Base-by-base conservation (phyloP, 1,140 invertebrate genomes). In the Caenorhabditis inopinata region DNA sequence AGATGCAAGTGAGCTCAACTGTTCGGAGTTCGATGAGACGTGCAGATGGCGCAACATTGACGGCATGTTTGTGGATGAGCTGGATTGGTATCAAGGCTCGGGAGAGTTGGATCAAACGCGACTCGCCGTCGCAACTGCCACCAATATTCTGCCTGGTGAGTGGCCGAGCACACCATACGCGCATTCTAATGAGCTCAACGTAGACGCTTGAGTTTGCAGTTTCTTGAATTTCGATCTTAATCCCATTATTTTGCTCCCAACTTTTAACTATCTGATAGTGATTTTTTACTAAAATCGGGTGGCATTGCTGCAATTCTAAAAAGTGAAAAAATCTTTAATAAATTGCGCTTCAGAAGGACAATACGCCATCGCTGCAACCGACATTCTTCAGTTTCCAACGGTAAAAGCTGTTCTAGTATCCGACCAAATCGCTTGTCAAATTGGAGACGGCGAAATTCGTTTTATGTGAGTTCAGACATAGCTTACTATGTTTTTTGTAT, bases 31-130 rank as follows among this genome's bases (percentile, higher is more conserved):
- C 51, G 81, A 87, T 81, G 85, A 83, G 14, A 79, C 74, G n/a
- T 88, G 87, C 74, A 77, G 85, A 45, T 88, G 87, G 87, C 82
- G 84, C 18, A 88, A 88, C 75, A 82, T 88, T 53, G 87, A 88
- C 18, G 86, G 86, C 21, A 38, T 87, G n/a, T 75, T 86, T 21
- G 76, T 88, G 1, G 87, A 88, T 68, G 87, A 88, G 46, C 58
- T 88, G 45, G 86, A 88, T 78, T 88, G 87, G 87, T 87, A 84
- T 76, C 86, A 86, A 78, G 86, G 87, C 16, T 82, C 84, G 48
- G 78, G 76, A 7, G 32, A 84, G 46, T 74, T 88, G 11, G 79
- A 87, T 74, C 75, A 81, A 21, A 47, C 32, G 5, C 16, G 80
- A 46, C 38, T 81, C 18, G 48, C 81, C 27, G 42, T 88, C 25